Evolutionary conservation across 2,797 vertebrate genomes (phyloP).

Genomic region (Xenops minutus): DNA sequence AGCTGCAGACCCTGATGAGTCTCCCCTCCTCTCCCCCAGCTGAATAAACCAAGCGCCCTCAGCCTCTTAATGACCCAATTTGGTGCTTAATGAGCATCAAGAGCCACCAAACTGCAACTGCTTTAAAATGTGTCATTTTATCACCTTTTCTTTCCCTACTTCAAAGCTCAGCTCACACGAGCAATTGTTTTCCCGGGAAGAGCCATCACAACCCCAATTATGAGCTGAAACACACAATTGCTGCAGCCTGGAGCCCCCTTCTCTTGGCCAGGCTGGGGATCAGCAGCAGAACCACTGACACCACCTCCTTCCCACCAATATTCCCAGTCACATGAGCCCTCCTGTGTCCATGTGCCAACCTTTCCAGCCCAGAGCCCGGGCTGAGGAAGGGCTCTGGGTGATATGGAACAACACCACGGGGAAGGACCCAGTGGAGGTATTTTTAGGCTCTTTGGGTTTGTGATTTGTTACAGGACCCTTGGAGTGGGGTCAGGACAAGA

Average conservation of each 20-base stretch:
- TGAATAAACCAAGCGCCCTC: not conserved
- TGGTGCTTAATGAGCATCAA: not conserved
- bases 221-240: accelerated
- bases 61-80: not conserved
- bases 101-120: not conserved
- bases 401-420: not conserved
- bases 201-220: not conserved
- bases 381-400: not conserved
- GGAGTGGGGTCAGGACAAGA: not conserved
- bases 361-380: accelerated
- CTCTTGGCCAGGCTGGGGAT: not conserved
- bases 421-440: not conserved
- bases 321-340: not conserved
- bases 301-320: accelerated
- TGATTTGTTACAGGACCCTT: not conserved
- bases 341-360: not conserved
- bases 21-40: not conserved
- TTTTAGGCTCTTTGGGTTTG: not conserved
- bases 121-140: not conserved
- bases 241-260: not conserved
- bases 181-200: not conserved
- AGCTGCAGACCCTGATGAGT: not conserved
- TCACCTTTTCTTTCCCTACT: not conserved
- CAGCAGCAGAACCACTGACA: accelerated
- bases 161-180: not conserved